Percentiles rank a stretch among this genome's conserved stretches.
Conservation (phyloP, 2,797 vertebrate species). For the Sebastes miniatus region DNA sequence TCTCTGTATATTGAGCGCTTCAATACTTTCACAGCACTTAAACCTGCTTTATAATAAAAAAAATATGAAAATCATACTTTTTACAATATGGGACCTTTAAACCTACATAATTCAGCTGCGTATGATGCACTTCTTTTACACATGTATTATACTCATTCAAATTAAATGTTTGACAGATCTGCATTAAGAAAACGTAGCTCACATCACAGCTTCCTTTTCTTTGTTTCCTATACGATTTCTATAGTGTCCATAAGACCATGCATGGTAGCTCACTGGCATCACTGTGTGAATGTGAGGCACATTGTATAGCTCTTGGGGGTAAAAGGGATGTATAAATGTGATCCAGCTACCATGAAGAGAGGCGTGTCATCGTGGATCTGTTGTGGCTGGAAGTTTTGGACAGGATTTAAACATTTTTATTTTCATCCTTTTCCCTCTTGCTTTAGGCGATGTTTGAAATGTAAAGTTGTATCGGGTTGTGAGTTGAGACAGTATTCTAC, state of each 20-base stretch:
- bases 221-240: too few species aligned
- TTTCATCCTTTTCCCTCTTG: background rate
- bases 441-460: background rate
- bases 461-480: too few species aligned
- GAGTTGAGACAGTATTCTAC: too few species aligned
- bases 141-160: background rate
- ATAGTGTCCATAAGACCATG: too few species aligned
- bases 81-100: too few species aligned
- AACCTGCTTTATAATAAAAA: too few species aligned
- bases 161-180: background rate
- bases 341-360: background rate
- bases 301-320: background rate
- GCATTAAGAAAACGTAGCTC: background rate
- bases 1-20: too few species aligned
- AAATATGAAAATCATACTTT: rapidly evolving
- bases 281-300: background rate
- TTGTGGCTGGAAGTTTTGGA: too few species aligned
- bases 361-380: background rate
- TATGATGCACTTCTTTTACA: background rate
- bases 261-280: background rate
- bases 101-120: background rate
- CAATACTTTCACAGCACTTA: too few species aligned
- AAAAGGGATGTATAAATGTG: background rate
- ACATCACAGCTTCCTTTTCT: too few species aligned
- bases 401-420: background rate